phyloP scores from a whole-genome alignment of 2,888 invertebrate genomes.

The Dexiosoma caninum region DNA sequence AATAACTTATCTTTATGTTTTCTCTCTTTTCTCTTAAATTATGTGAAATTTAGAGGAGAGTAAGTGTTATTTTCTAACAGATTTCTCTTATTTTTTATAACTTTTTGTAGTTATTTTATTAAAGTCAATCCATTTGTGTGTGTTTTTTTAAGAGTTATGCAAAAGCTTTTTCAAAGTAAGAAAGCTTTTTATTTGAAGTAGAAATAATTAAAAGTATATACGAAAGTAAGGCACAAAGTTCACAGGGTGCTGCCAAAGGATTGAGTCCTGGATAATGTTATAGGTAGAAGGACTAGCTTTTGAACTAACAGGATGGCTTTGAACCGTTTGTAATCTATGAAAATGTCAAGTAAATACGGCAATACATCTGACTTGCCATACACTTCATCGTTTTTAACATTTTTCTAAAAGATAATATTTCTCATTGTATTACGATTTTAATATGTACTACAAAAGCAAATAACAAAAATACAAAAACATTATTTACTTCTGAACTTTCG shows the following conservation, averaged over 20 bases:
- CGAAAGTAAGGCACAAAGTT: background rate
- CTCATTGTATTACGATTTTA: too few species aligned
- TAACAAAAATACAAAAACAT: too few species aligned
- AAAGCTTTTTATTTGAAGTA: constrained; percentile 24
- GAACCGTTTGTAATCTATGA: too few species aligned
- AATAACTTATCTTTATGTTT: background rate
- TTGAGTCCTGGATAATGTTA: constrained; percentile 63
- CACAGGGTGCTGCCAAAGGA: constrained; percentile 59
- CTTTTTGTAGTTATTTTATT: constrained; percentile 3
- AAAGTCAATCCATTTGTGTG: constrained; percentile 32
- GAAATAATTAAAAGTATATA: background rate
- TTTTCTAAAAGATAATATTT: too few species aligned
- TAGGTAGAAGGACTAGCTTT: background rate
- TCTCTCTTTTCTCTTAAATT: constrained; percentile 32
- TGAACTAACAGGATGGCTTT: constrained; percentile 25
- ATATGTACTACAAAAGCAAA: too few species aligned
- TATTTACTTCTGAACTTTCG: too few species aligned
- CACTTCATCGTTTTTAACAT: too few species aligned
- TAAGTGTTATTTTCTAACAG: constrained; percentile 28
- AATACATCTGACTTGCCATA: too few species aligned
- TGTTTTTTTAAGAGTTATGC: background rate
- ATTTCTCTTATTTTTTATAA: constrained; percentile 30
- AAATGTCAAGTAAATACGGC: too few species aligned
- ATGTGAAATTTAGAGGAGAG: background rate
- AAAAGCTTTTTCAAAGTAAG: constrained; percentile 50